Evolutionary conservation across 2,113 vertebrate genomes (phyloP).

Genomic region (Arizona elegans): DNA sequence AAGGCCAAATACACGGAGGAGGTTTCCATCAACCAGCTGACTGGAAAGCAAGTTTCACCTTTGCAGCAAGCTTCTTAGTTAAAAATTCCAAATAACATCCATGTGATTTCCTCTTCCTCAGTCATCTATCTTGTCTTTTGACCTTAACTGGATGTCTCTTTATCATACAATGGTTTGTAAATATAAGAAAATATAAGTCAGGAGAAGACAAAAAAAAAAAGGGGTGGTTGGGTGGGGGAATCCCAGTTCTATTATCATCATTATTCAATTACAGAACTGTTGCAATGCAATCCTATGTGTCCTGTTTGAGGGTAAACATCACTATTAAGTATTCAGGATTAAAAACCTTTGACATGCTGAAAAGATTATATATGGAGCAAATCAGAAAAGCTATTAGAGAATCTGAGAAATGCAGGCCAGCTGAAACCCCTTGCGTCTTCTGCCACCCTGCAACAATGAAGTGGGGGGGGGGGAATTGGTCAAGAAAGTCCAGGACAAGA

Average conservation of each 20-base stretch:
- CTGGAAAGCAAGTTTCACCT: not conserved
- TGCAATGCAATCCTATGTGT: not conserved
- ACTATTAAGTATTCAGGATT: not conserved
- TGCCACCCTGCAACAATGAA: not conserved
- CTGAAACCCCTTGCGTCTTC: not conserved
- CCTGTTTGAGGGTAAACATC: not conserved
- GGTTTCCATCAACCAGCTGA: not conserved
- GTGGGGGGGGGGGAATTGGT: not conserved
- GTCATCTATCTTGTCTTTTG: constrained; percentile 3
- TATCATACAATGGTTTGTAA: not conserved
- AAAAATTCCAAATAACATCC: not conserved
- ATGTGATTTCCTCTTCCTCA: not conserved
- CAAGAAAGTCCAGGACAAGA: not conserved
- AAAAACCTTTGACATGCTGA: not conserved
- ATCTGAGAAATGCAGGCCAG: not conserved
- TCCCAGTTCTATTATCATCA: not conserved
- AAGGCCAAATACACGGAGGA: not conserved
- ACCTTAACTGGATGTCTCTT: not conserved
- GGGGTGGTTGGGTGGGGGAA: too few relatives aligned
- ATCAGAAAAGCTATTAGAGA: not conserved
- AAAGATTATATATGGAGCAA: not conserved
- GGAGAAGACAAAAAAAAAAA: too few relatives aligned
- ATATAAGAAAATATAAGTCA: not conserved
- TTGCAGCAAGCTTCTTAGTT: not conserved
- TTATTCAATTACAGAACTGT: not conserved